A percentile compares a stretch with the other conserved stretches of the same genome.
Evolutionary conservation across 2,888 invertebrate species (phyloP).

Genomic region (Eutolmus rufibarbis): DNA sequence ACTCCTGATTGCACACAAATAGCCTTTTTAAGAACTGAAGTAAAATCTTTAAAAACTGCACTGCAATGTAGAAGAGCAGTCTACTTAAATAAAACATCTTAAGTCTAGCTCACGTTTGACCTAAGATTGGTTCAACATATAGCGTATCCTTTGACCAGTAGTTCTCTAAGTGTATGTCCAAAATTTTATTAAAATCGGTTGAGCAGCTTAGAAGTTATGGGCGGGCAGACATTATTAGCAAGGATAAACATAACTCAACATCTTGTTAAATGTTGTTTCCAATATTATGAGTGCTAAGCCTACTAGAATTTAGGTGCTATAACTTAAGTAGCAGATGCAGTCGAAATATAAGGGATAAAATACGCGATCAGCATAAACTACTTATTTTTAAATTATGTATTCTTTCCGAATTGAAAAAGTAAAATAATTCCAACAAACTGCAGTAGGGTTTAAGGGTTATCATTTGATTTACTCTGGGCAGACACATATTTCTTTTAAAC

Average conservation of each 20-base stretch:
- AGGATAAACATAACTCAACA: background rate
- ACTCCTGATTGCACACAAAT: too few relatives aligned
- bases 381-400: background rate
- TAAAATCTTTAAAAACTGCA: too few relatives aligned
- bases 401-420: background rate
- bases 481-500: constrained; percentile 10
- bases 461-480: constrained; percentile 25
- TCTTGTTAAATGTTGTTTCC: background rate
- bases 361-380: background rate
- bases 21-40: too few relatives aligned
- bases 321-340: background rate
- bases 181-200: too few relatives aligned
- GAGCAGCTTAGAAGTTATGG: too few relatives aligned
- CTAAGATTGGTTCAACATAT: too few relatives aligned
- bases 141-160: too few relatives aligned
- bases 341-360: background rate
- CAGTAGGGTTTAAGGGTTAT: background rate
- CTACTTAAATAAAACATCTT: too few relatives aligned
- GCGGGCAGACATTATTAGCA: too few relatives aligned
- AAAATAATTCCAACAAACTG: background rate
- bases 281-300: background rate
- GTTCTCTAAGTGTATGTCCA: too few relatives aligned
- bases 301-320: background rate
- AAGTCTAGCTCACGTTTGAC: too few relatives aligned
- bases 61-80: too few relatives aligned